Base-by-base conservation (phyloP, 2,113 vertebrate species). In the Diadophis punctatus region DNA sequence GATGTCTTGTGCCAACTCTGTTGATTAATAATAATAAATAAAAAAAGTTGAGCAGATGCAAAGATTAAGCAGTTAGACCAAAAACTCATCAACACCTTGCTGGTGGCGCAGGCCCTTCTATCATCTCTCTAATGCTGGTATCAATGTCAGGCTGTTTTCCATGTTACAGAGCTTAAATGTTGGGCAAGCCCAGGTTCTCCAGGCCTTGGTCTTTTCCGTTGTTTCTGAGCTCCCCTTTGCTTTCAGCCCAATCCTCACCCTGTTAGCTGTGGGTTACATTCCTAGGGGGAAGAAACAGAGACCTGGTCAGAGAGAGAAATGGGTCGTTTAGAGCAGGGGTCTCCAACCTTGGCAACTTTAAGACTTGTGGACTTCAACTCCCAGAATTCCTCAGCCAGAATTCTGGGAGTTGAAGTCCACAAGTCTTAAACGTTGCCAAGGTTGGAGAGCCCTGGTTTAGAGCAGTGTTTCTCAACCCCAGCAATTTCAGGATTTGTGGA, bases 81-180 rank as follows among this genome's bases (percentile, higher is more conserved):
- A 55, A 46, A 18, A 3, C 85, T 23, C 0, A 18, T 7, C 22
- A 34, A 12, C 87, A 2, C 30, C 46, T 18, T 63, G 39, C 56
- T 39, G 3, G 18, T 51, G 91, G 58, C 34, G 0, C 48, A 8
- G n/a, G 0, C 52, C 25, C n/a, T 7, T 53, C 0, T 2, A 0
- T 6, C 93, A 55, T 80, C 60, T 16, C 11, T 9, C 9, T 11
- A 4, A 0, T 23, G 90, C 46, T 16, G 93, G 8, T 20, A 0
- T 6, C 48, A 20, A 80, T 30, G 25, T 84, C 27, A 30, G 91
- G 91, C 68, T 89, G 43, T 88, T 85, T 84, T 49, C 91, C 27
- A 18, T 48, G 14, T 84, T 84, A 30, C n/a, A 46, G 3, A 46
- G 60, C 16, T 88, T 39, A 39, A 80, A 48, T 27, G 63, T 9